phyloP scores from a whole-genome alignment of 2,888 invertebrate species.

The Pyrocoelia pectoralis region DNA sequence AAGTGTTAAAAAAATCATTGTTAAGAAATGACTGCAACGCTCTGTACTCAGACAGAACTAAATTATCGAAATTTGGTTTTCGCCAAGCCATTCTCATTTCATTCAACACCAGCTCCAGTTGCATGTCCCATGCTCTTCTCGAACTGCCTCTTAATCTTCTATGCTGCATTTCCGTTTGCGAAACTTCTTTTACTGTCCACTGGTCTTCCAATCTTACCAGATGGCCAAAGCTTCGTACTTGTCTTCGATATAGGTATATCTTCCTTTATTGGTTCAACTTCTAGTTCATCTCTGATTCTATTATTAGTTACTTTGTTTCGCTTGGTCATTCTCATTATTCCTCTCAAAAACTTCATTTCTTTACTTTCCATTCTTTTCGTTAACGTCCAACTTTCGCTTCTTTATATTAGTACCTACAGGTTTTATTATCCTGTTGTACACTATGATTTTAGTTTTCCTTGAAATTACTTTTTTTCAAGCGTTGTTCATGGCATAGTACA shows the following conservation, averaged over 20 bases:
- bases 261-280: slow-evolving; percentile 10
- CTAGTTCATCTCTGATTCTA: slow-evolving; percentile 1
- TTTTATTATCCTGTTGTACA: slow-evolving; percentile 11
- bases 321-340: slow-evolving; percentile 7
- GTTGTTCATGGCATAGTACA: no score
- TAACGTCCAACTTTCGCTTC: slow-evolving; percentile 8
- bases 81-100: no score
- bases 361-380: slow-evolving; percentile 4
- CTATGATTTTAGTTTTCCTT: slow-evolving; percentile 8
- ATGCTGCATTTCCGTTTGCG: neutral
- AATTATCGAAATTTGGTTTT: no score
- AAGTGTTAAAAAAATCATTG: no score
- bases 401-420: slow-evolving; percentile 3
- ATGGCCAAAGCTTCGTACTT: slow-evolving; percentile 7
- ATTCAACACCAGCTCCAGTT: no score
- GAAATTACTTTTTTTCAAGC: no score
- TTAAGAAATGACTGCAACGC: no score
- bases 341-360: slow-evolving; percentile 10
- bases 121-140: slow-evolving; percentile 5
- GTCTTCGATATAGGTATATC: slow-evolving; percentile 12
- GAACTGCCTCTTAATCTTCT: slow-evolving; percentile 9
- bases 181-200: no score
- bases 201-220: slow-evolving; percentile 4
- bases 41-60: no score
- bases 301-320: slow-evolving; percentile 8